phyloP scores from a whole-genome alignment of 53 echinoderm and acorn worm species.

The Pentamera pediparva region DNA sequence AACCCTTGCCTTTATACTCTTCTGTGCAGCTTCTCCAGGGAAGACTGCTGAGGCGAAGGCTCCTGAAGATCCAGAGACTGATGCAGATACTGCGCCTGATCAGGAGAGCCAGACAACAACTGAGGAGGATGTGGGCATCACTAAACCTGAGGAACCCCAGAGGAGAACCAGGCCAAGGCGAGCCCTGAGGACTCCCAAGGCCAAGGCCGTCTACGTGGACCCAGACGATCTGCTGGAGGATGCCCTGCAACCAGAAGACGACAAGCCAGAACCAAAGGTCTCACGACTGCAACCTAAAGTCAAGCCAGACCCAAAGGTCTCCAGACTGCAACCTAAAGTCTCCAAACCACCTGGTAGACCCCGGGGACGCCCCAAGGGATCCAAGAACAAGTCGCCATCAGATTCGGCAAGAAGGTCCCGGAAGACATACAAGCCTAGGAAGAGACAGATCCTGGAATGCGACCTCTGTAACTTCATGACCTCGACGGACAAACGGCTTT shows the following conservation, averaged over 20 bases:
- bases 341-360: background rate
- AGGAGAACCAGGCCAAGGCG: background rate
- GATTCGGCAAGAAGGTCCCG: too few species aligned
- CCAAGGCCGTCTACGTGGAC: conserved; percentile 10
- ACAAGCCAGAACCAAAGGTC: background rate
- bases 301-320: too few species aligned
- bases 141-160: background rate
- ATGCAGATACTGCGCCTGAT: too few species aligned
- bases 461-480: conserved; percentile 1
- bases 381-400: background rate
- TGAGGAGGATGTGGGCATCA: background rate
- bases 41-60: too few species aligned
- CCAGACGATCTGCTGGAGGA: conserved; percentile 1
- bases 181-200: conserved; percentile 17
- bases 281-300: too few species aligned
- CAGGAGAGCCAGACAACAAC: background rate
- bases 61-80: too few species aligned
- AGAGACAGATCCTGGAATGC: background rate
- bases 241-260: background rate
- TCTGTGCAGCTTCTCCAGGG: too few species aligned
- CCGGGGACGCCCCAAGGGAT: conserved; percentile 9
- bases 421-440: background rate
- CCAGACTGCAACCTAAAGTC: too few species aligned
- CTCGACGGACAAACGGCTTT: conserved; percentile 1
- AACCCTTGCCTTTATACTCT: too few species aligned